Conservation (phyloP, 37 sponge, comb jelly and placozoan species). For the Amphimedon queenslandica region DNA sequence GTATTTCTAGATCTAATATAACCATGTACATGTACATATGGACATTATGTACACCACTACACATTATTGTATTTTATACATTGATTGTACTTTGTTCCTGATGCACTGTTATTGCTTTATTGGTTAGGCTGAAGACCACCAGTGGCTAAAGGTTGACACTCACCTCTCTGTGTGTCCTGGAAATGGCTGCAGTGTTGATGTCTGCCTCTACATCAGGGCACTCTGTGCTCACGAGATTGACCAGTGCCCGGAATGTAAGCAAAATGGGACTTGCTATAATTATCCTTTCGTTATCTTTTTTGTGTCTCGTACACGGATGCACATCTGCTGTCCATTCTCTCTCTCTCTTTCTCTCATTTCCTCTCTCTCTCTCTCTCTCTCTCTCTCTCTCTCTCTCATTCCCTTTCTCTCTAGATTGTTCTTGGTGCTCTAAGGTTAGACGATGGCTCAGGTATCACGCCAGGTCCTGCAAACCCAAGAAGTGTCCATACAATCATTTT, state of each 20-base stretch:
- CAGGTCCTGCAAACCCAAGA: background rate
- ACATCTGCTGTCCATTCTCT: background rate
- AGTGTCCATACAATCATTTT: background rate
- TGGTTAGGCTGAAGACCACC: background rate
- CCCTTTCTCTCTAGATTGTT: background rate
- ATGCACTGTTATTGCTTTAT: too few relatives aligned
- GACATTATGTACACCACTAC: background rate
- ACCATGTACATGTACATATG: conserved; percentile 1
- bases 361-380: background rate
- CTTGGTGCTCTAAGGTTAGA: background rate
- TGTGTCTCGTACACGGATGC: too few relatives aligned
- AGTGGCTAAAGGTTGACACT: background rate
- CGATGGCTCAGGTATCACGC: background rate
- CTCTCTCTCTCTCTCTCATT: background rate
- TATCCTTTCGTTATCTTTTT: too few relatives aligned
- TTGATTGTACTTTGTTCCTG: too few relatives aligned
- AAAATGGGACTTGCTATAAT: too few relatives aligned
- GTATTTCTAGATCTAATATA: too few relatives aligned
- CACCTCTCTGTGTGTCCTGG: background rate
- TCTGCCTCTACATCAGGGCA: background rate
- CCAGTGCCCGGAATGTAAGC: background rate
- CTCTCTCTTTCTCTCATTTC: too few relatives aligned
- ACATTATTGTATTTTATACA: background rate
- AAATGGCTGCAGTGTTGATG: background rate
- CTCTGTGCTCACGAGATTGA: background rate